Evolutionary conservation across 2,888 invertebrate species (phyloP), one percentile per base, ranked within the genome.

Genomic region (Cheilosia variabilis): DNA sequence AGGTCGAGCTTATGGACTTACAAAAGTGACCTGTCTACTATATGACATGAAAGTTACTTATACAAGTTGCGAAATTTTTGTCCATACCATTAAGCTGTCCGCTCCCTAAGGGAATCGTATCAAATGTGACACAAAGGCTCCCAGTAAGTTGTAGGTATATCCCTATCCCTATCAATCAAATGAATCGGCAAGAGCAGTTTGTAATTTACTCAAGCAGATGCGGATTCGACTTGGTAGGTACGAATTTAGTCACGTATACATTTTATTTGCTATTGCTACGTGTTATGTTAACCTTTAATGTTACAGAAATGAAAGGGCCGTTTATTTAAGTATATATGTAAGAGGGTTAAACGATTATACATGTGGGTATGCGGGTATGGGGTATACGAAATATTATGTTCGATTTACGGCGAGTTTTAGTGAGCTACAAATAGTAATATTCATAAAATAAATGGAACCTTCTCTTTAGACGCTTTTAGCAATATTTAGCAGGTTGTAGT

Each of bases 261-360:
- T 66, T 76, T 76, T 66, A 66, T 76, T 57, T 24, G 50, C 19
- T 66, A 66, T 57, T 17, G 58, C 19, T 76, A 66, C 75, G 66
- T 66, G 66, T 53, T 41, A 24, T 66, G 66, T 53, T 52, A 50
- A 37, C 65, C 50, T 41, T 63, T 17, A 63, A 63, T 34, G 50
- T 31, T 52, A 41, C 34, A 37, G 41, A 66, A 66, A 66, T 66
- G 53, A 41, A 66, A 66, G 53, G 52, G 37, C 37, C 22, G 37
- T 65, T 65, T 50, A 50, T n/a, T n/a, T 43, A 45, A 17, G 27
- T 27, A 62, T 45, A 31, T 31, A 6, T 9, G 45, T 45, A 45
- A 31, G 45, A 65, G 50, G 50, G 52, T 65, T 37, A 34, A 65
- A 15, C 50, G 50, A 52, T 52, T 50, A 50, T 6, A 52, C 22